Evolutionary conservation across 2,888 invertebrate genomes (phyloP).

Genomic region (Furcula furcula): DNA sequence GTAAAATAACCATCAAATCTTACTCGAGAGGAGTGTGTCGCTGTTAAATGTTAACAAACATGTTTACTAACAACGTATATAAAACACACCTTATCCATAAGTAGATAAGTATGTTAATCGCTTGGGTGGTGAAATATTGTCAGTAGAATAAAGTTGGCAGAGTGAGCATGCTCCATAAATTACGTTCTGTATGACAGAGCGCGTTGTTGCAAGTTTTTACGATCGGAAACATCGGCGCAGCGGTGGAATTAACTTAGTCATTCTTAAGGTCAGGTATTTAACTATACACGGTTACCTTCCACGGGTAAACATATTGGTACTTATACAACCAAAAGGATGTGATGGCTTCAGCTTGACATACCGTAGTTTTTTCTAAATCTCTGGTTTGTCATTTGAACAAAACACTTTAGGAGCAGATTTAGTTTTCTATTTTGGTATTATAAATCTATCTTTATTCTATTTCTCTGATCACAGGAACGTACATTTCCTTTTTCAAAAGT

Average conservation of each 20-base stretch:
- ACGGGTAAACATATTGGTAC: no score
- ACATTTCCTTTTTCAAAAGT: no score
- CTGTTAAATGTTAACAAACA: conserved; percentile 43
- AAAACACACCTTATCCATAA: conserved; percentile 7
- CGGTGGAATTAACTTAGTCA: conserved; percentile 49
- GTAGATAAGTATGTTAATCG: conserved; percentile 27
- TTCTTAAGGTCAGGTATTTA: conserved; percentile 36
- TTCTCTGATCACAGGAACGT: no score
- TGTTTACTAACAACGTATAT: conserved; percentile 8
- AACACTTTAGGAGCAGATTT: no score
- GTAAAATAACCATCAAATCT: conserved; percentile 78
- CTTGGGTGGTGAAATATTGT: conserved; percentile 7
- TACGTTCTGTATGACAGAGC: conserved; percentile 71
- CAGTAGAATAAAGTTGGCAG: conserved; percentile 32
- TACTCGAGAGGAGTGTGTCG: conserved; percentile 61
- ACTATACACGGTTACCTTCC: conserved; percentile 14
- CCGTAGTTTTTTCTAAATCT: no score
- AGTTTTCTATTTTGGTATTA: no score
- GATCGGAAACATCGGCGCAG: conserved; percentile 54
- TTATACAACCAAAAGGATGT: no score
- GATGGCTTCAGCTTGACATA: no score
- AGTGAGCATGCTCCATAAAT: conserved; percentile 64
- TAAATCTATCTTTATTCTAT: no score
- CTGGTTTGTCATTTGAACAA: no score
- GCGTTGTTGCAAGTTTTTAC: conserved; percentile 69